Evolutionary conservation across 1,140 invertebrate species (phyloP).

Genomic region (Pogonognathellus flavescens): DNA sequence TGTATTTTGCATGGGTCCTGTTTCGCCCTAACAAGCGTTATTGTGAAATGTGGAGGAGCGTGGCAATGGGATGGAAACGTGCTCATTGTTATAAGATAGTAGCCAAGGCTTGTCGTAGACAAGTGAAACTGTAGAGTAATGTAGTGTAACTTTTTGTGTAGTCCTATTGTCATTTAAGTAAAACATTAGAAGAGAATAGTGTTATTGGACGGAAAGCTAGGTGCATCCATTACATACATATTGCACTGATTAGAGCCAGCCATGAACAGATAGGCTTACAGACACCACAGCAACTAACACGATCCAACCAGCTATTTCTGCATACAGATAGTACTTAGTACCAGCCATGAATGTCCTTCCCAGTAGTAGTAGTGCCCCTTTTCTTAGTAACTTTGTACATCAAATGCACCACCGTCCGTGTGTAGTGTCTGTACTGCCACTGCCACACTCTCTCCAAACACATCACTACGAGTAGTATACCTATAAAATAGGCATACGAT

Average conservation of each 20-base stretch:
- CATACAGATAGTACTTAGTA: not conserved
- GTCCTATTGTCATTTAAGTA: slow-evolving; percentile 30
- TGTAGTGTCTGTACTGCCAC: too few species aligned
- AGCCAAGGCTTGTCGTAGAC: slow-evolving; percentile 11
- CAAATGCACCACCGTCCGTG: too few species aligned
- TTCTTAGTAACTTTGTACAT: too few species aligned
- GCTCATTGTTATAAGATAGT: slow-evolving; percentile 48
- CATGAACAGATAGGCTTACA: slow-evolving; percentile 23
- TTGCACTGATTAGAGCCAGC: slow-evolving; percentile 47
- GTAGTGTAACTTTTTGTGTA: not conserved
- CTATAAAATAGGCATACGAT: too few species aligned
- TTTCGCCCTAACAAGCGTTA: slow-evolving; percentile 46
- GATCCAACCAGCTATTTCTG: not conserved
- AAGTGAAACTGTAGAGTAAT: slow-evolving; percentile 16
- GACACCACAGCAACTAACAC: not conserved
- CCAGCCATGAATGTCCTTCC: not conserved
- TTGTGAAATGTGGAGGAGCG: slow-evolving; percentile 45
- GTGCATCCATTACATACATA: slow-evolving; percentile 52
- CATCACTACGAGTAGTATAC: too few species aligned
- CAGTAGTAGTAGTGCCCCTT: too few species aligned
- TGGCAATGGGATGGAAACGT: slow-evolving; percentile 43
- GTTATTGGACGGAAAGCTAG: slow-evolving; percentile 32
- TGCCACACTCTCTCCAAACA: too few species aligned
- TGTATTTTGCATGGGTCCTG: slow-evolving; percentile 44
- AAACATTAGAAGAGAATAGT: slow-evolving; percentile 31